Conservation (phyloP, 1,140 invertebrate species). For the Macrostomum lignano region DNA sequence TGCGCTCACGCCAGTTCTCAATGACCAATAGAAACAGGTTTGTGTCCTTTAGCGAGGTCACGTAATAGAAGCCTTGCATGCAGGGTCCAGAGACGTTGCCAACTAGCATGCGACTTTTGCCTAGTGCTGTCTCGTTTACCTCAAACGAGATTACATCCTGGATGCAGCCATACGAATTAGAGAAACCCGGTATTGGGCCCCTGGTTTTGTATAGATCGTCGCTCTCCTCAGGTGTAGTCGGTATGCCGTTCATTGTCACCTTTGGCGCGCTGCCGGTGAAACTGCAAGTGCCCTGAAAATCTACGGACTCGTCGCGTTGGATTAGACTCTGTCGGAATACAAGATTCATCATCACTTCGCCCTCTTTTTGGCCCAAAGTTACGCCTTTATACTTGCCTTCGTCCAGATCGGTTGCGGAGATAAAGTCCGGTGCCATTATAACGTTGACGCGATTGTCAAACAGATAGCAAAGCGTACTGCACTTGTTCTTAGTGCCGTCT, state of each 20-base stretch:
- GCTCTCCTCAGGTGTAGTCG: conserved; percentile 24
- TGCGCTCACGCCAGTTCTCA: conserved; percentile 23
- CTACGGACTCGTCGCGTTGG: conserved; percentile 17
- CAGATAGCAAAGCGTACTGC: conserved; percentile 27
- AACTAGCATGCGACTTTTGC: conserved; percentile 25
- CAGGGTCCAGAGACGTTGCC: conserved; percentile 29
- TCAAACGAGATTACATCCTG: conserved; percentile 23
- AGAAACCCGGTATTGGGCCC: conserved; percentile 27
- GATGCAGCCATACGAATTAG: conserved; percentile 28
- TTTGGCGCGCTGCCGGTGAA: conserved; percentile 23
- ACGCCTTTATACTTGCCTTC: conserved; percentile 24
- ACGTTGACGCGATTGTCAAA: conserved; percentile 26
- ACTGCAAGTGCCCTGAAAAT: conserved; percentile 27
- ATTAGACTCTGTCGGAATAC: conserved; percentile 27
- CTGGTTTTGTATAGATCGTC: conserved; percentile 27
- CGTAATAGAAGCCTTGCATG: conserved; percentile 30
- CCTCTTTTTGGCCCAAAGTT: conserved; percentile 25
- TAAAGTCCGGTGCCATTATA: conserved; percentile 27
- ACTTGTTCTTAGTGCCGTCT: conserved; percentile 17
- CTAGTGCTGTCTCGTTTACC: conserved; percentile 6
- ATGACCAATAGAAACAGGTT: conserved; percentile 29
- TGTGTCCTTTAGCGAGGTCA: conserved; percentile 25
- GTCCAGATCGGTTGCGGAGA: conserved; percentile 20
- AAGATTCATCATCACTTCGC: conserved; percentile 29
- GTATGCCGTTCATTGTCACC: conserved; percentile 26